A percentile compares a stretch with the other conserved stretches of the same genome.
Conservation (phyloP, 2,888 invertebrate genomes). For the Orchesella flavescens region DNA sequence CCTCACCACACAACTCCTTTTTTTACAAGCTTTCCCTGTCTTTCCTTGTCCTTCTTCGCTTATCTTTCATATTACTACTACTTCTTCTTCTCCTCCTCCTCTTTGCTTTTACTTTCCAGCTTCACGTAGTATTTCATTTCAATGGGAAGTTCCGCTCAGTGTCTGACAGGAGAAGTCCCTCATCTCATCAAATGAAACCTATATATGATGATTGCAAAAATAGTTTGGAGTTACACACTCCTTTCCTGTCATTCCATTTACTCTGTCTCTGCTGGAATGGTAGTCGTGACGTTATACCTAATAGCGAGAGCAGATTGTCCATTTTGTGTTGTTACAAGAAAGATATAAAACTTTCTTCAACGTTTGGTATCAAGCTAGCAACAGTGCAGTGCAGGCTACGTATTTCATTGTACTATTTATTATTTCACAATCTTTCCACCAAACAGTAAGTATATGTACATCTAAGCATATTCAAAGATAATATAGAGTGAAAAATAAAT, state of each 20-base stretch:
- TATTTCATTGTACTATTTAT: conserved; percentile 37
- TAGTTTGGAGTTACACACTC: conserved; percentile 24
- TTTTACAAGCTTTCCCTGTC: conserved; percentile 8
- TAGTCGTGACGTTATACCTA: conserved; percentile 2
- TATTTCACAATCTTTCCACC: conserved; percentile 36
- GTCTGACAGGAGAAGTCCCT: conserved; percentile 61
- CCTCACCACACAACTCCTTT: background rate
- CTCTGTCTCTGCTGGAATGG: background rate
- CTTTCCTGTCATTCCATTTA: conserved; percentile 1
- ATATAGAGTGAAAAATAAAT: too few species aligned
- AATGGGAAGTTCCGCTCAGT: conserved; percentile 39
- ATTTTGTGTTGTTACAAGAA: conserved; percentile 56
- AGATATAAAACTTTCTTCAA: conserved; percentile 57
- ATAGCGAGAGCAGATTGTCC: conserved; percentile 53
- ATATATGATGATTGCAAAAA: conserved; percentile 59
- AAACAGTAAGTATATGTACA: background rate
- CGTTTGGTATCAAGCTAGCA: conserved; percentile 29
- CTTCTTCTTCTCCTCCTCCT: background rate
- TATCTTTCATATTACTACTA: conserved; percentile 27
- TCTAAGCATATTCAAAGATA: background rate
- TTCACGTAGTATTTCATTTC: conserved; percentile 55
- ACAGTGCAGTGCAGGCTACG: conserved; percentile 24
- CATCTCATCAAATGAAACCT: conserved; percentile 64
- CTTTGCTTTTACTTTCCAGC: background rate
- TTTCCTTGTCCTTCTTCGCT: conserved; percentile 39